Conservation (phyloP, 2,888 invertebrate species). For the Athetis lepigone region DNA sequence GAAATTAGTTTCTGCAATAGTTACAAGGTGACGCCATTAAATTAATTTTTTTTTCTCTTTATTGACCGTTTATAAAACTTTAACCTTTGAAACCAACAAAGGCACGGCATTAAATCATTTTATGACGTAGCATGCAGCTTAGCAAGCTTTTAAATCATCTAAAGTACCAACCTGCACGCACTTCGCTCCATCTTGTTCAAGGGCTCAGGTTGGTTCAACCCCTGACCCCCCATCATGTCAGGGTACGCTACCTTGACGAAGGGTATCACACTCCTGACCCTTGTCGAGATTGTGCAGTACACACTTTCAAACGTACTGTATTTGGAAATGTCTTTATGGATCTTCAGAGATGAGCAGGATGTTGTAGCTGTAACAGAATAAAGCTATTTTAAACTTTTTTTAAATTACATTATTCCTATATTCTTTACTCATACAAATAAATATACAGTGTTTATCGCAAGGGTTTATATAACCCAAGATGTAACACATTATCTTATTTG, state of each 20-base stretch:
- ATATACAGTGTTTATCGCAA: no score
- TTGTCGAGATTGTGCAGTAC: slow-evolving; percentile 90
- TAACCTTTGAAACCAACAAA: neutral
- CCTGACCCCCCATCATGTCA: slow-evolving; percentile 92
- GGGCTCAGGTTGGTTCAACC: slow-evolving; percentile 90
- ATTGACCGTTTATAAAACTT: neutral
- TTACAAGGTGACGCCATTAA: neutral
- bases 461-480: no score
- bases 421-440: no score
- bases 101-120: slow-evolving; percentile 3
- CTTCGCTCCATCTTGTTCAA: slow-evolving; percentile 89
- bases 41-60: neutral
- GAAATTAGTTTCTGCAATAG: neutral
- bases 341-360: slow-evolving; percentile 84
- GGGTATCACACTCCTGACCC: slow-evolving; percentile 91
- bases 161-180: slow-evolving; percentile 81
- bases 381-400: neutral
- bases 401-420: no score
- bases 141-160: neutral
- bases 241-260: slow-evolving; percentile 95
- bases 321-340: slow-evolving; percentile 85
- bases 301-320: slow-evolving; percentile 80
- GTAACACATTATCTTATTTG: no score
- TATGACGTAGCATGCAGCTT: neutral
- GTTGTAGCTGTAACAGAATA: slow-evolving; percentile 75